Conservation (phyloP, 2,113 vertebrate genomes). For the Micronycteris hirsuta region DNA sequence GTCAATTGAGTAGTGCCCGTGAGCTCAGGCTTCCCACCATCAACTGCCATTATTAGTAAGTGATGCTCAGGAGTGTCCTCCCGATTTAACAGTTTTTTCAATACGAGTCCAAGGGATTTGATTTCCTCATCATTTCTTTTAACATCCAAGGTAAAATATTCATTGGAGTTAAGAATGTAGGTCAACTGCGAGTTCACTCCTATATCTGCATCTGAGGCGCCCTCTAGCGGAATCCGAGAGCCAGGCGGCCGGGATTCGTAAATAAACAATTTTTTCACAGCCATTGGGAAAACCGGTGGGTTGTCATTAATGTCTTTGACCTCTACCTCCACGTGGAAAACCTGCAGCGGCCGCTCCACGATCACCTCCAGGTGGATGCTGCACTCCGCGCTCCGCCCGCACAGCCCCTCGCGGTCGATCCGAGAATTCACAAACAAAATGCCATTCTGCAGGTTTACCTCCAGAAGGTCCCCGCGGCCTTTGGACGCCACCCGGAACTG, state of each 20-base stretch:
- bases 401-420: no score
- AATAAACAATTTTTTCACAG: constrained; percentile 67
- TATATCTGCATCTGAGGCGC: constrained; percentile 78
- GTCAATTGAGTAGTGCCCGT: constrained; percentile 69
- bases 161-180: constrained; percentile 78
- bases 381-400: not conserved
- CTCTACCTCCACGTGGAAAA: not conserved
- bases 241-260: constrained; percentile 69
- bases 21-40: constrained; percentile 78
- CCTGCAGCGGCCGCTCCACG: not conserved
- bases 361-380: not conserved
- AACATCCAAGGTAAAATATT: constrained; percentile 78
- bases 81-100: constrained; percentile 74
- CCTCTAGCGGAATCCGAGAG: constrained; percentile 76
- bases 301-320: constrained; percentile 85
- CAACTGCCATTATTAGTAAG: constrained; percentile 75
- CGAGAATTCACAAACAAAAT: not conserved
- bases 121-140: constrained; percentile 70
- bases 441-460: not conserved
- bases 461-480: not conserved
- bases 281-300: constrained; percentile 72
- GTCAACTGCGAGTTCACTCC: constrained; percentile 83
- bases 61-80: constrained; percentile 67
- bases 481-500: not conserved
- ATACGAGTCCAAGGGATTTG: constrained; percentile 72